phyloP scores from a whole-genome alignment of 2,113 vertebrate species.

The Heteronetta atricapilla region DNA sequence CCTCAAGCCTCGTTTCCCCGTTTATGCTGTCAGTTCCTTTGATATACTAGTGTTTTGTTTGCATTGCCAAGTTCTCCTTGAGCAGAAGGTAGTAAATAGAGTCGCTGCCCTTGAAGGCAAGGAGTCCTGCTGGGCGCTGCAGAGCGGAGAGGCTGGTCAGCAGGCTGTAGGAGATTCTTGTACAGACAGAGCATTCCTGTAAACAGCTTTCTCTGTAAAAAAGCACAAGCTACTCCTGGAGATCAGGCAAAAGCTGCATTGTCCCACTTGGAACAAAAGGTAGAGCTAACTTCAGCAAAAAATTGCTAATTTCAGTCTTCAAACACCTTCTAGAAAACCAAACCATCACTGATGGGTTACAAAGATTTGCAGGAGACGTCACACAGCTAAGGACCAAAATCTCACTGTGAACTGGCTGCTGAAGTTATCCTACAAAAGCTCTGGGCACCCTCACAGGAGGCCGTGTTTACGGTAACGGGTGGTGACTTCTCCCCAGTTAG shows the following conservation, averaged over 20 bases:
- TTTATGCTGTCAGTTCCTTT: constrained; percentile 6
- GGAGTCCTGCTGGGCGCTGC: not conserved
- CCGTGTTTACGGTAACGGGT: accelerated
- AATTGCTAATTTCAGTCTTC: not conserved
- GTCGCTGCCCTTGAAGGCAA: not conserved
- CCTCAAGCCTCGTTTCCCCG: not conserved
- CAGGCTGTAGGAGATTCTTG: not conserved
- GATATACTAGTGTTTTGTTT: not conserved
- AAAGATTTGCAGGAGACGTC: not conserved
- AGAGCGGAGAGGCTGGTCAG: not conserved
- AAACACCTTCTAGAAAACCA: not conserved
- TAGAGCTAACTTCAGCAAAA: not conserved
- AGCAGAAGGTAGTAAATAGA: not conserved
- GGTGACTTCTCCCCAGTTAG: not conserved
- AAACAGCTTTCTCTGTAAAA: not conserved
- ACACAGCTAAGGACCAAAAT: not conserved
- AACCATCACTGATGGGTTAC: not conserved
- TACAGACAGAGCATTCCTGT: accelerated
- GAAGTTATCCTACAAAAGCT: not conserved
- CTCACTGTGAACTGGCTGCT: not conserved
- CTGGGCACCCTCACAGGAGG: not conserved
- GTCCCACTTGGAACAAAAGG: not conserved
- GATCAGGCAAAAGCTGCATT: not conserved
- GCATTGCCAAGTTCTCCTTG: not conserved
- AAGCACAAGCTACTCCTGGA: not conserved